Base-by-base conservation (phyloP, 2,888 invertebrate species). In the Nymphalis polychloros region DNA sequence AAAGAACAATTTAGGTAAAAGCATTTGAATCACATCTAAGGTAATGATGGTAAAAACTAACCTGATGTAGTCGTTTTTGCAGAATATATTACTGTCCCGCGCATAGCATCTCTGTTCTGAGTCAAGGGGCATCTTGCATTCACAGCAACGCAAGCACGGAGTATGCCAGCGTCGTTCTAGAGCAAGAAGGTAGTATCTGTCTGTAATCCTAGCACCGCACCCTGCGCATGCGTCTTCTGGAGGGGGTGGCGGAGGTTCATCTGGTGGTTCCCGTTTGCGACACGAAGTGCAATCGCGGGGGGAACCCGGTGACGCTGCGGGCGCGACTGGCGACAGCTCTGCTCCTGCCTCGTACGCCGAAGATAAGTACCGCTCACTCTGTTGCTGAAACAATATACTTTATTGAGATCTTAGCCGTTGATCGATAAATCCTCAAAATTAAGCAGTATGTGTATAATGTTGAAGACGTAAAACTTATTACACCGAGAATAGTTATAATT, bases 1-100 rank as follows among this genome's bases (percentile, higher is more conserved):
- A 7, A 20, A 19, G 3, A 19, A 13, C 20, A 50, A 13, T 41
- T 41, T 41, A 13, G 4, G 13, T 41, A 41, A 41, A 41, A 41
- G 3, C 13, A 41, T 41, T 41, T 13, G 13, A 13, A 13, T 31
- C 27, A 6, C 27, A 31, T 10, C 13, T 41, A 2, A 41, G 13
- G 41, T 41, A 13, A 13, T 41, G 4, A 13, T 13, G 41, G 0
- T 41, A 13, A 13, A 13, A 23, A 93, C 96, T 95, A 85, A 98
- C 98, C 97, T 96, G 94, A 97, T 97, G 92, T 98, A 98, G 92
- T 98, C 98, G 85, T 97, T 97, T 93, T 98, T 98, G 95, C 98
- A 98, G 92, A 97, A 98, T 81, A 98, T 98, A 85, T 96, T 96
- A 80, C 97, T 97, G 86, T 98, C 97, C 77, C 97, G 94, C 75